Base-by-base conservation (phyloP, 2,888 invertebrate species). In the Antheraea yamamai region DNA sequence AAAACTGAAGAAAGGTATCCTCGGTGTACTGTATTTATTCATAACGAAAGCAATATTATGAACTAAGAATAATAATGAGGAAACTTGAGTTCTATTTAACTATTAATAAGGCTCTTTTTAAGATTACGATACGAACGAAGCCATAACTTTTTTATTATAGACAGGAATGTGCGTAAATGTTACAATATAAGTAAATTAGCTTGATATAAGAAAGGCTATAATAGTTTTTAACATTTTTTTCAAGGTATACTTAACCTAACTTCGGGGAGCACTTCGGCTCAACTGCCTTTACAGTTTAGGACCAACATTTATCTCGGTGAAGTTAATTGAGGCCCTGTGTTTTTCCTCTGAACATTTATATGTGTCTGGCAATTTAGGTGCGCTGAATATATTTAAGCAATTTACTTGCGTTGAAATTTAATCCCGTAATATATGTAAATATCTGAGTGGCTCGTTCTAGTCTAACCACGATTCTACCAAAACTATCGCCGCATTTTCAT, bases 1-100 rank as follows among this genome's bases (percentile, higher is more conserved):
- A 70, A 70, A 90, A 87, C 85, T 87, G 85, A 85, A 86, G 85
- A 87, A 85, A 88, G 82, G 82, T 86, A 89, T 91, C 89, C 89
- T 90, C 80, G 73, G 88, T 89, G 91, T 90, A 90, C 90, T 91
- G 91, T 90, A 91, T 92, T 92, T 92, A 92, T 92, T 92, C 91
- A 90, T 92, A 90, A 91, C 82, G 86, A 86, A 89, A 89, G 89
- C 88, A 92, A 91, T 91, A 91, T 91, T 91, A 90, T 90, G 85
- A 89, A 89, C 88, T 85, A 85, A 79, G 78, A 77, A 77, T 80
- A 76, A 77, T 80, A 76, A 77, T 76, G 77, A 66, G 30, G 30
- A 26, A 66, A 30, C 16, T 66, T 66, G 64, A 66, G 26, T 76
- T 70, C 35, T 70, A 20, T 70, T 3, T 70, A n/a, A 39, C 70